Evolutionary conservation across 2,797 vertebrate species (phyloP).

Genomic region (Gallinago stenura): DNA sequence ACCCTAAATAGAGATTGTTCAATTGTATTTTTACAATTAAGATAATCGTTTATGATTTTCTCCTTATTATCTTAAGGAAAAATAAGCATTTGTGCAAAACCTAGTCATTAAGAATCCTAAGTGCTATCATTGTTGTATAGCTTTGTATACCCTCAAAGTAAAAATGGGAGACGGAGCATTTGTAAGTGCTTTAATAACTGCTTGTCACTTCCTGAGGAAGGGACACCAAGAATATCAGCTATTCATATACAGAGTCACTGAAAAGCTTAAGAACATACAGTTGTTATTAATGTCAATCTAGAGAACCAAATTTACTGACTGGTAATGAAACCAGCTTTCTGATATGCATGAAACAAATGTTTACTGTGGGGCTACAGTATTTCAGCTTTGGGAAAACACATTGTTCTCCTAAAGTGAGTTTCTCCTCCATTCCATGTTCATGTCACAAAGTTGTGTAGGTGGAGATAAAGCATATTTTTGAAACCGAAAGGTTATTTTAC

Average conservation of each 20-base stretch:
- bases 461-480: background rate
- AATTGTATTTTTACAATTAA: background rate
- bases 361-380: background rate
- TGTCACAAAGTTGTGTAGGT: background rate
- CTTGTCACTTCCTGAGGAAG: conserved; percentile 7
- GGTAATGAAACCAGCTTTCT: background rate
- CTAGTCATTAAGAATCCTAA: background rate
- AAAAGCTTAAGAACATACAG: background rate
- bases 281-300: conserved; percentile 38
- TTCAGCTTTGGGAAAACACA: background rate
- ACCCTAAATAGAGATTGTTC: background rate
- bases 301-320: background rate
- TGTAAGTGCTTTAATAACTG: conserved; percentile 39
- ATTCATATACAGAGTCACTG: background rate
- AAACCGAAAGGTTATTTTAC: background rate
- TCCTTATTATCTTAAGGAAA: background rate
- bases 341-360: background rate
- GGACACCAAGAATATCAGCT: conserved; percentile 39
- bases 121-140: background rate
- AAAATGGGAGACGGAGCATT: background rate
- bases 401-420: background rate
- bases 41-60: background rate
- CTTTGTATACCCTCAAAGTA: conserved; percentile 16
- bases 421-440: background rate
- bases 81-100: background rate